A percentile compares a stretch with the other conserved stretches of the same genome.
Evolutionary conservation across 2,888 invertebrate genomes (phyloP).

Genomic region (Drosophila fulvimacula): DNA sequence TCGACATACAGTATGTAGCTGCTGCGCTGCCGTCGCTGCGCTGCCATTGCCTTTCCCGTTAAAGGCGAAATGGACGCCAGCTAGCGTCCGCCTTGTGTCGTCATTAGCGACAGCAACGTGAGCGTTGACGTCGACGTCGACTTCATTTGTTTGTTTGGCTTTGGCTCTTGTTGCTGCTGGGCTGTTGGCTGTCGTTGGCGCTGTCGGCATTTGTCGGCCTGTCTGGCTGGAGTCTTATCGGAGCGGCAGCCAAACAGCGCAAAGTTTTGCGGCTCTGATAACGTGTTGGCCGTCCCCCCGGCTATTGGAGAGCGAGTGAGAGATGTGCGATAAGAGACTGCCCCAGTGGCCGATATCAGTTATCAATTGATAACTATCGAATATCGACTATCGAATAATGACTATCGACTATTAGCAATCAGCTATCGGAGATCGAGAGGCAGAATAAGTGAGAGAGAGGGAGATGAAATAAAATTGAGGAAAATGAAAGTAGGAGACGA

Average conservation of each 20-base stretch:
- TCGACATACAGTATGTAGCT: not conserved
- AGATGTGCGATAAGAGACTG: conserved; percentile 7
- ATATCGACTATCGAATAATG: not conserved
- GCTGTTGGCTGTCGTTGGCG: conserved; percentile 9
- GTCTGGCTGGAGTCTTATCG: conserved; percentile 47
- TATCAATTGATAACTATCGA: not conserved
- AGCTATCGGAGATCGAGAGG: too few relatives aligned
- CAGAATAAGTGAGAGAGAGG: too few relatives aligned
- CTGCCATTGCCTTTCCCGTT: conserved; percentile 58
- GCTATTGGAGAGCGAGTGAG: not conserved
- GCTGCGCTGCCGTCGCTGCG: conserved; percentile 12
- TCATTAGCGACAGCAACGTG: conserved; percentile 49
- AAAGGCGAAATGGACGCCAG: conserved; percentile 51
- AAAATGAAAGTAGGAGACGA: too few relatives aligned
- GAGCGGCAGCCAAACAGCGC: conserved; percentile 28
- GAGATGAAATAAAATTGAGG: too few relatives aligned
- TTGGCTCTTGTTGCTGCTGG: conserved; percentile 18
- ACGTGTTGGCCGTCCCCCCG: conserved; percentile 9
- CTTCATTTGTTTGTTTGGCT: conserved; percentile 49
- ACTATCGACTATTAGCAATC: not conserved
- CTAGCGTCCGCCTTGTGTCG: conserved; percentile 39
- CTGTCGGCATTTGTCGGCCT: conserved; percentile 27
- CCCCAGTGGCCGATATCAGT: conserved; percentile 9
- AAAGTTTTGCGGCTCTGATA: conserved; percentile 37
- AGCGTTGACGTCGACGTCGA: conserved; percentile 7